phyloP scores from a whole-genome alignment of 2,888 invertebrate species.

The Coenonympha glycerion region DNA sequence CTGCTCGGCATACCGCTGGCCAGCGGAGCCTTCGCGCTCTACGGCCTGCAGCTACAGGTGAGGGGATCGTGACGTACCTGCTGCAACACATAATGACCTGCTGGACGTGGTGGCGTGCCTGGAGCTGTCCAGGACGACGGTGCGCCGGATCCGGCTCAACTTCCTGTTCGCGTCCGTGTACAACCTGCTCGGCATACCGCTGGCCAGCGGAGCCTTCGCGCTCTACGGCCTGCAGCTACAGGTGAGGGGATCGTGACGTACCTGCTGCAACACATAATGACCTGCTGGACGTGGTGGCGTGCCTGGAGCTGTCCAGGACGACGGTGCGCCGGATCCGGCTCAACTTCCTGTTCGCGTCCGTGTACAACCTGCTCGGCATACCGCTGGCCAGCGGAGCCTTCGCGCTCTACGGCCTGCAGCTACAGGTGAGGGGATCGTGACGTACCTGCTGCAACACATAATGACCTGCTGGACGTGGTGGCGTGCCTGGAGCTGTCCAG shows the following conservation, averaged over 20 bases:
- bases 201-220: constrained; percentile 94
- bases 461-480: constrained; percentile 96
- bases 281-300: constrained; percentile 95
- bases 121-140: constrained; percentile 91
- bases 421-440: constrained; percentile 60
- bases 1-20: constrained; percentile 96
- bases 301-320: constrained; percentile 91
- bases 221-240: constrained; percentile 84
- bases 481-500: constrained; percentile 94
- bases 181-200: constrained; percentile 95
- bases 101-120: constrained; percentile 97
- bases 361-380: constrained; percentile 97
- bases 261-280: constrained; percentile 82
- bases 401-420: constrained; percentile 83
- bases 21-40: constrained; percentile 89
- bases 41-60: constrained; percentile 82
- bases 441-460: constrained; percentile 69
- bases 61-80: not conserved
- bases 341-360: constrained; percentile 97
- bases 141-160: constrained; percentile 91
- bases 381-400: constrained; percentile 97
- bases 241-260: constrained; percentile 31
- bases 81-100: constrained; percentile 87
- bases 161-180: constrained; percentile 98
- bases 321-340: constrained; percentile 92